A percentile compares a stretch with the other conserved stretches of the same genome.
Conservation (phyloP, 2,888 invertebrate species). For the Cybosia mesomella region DNA sequence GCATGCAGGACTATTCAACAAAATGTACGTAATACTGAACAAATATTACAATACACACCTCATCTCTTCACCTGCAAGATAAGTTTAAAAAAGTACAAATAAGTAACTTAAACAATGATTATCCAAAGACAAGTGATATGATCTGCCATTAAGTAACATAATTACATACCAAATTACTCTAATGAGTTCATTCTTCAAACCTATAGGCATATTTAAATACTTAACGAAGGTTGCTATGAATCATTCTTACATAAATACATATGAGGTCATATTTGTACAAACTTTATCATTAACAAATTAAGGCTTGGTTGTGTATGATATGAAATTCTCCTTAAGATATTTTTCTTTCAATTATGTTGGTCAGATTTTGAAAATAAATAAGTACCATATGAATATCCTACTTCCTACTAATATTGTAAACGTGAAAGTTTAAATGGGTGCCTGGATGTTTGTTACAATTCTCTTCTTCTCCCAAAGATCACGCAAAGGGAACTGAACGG, state of each 20-base stretch:
- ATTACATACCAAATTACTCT: slow-evolving; percentile 27
- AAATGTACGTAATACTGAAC: neutral
- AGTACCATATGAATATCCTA: neutral
- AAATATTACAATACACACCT: neutral
- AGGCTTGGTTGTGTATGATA: slow-evolving; percentile 16
- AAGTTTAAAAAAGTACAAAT: neutral
- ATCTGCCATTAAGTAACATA: slow-evolving; percentile 30
- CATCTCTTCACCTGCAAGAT: neutral
- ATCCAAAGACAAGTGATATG: neutral
- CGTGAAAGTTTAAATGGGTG: too few relatives aligned
- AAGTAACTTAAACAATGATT: slow-evolving; percentile 1
- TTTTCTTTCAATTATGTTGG: neutral
- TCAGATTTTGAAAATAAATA: neutral
- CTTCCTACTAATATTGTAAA: too few relatives aligned
- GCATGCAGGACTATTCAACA: too few relatives aligned
- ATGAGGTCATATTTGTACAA: slow-evolving; percentile 45
- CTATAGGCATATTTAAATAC: slow-evolving; percentile 34
- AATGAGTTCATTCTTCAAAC: slow-evolving; percentile 41
- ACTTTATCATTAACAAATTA: slow-evolving; percentile 30
- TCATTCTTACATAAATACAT: slow-evolving; percentile 40
- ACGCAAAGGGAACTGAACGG: too few relatives aligned
- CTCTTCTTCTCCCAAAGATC: too few relatives aligned
- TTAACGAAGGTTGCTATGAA: slow-evolving; percentile 40
- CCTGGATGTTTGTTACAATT: too few relatives aligned
- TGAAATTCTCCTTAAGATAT: neutral